These are phyloP conservation scores for Nemotelus pantherinus DNA, from an alignment of 2,888 invertebrate species.

Conservation along the genomic window DNA sequence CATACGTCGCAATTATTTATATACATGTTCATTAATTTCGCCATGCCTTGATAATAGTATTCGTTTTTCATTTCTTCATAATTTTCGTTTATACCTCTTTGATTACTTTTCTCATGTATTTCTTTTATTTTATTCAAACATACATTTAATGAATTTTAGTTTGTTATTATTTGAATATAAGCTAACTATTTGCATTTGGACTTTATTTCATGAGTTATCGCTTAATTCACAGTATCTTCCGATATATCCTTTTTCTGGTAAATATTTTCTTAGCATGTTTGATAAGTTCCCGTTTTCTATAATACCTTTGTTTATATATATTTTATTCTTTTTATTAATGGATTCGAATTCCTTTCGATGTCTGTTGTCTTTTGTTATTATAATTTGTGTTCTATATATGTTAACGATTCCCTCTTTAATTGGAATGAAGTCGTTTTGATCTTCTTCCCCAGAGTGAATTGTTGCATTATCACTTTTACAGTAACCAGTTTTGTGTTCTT, in stretches of 20 bases:
- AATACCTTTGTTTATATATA: background rate
- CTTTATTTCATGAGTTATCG: background rate
- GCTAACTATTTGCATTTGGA: background rate
- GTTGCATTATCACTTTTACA: background rate
- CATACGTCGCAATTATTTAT: constrained; percentile 21
- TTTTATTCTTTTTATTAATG: background rate
- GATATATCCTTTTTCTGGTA: constrained; percentile 1
- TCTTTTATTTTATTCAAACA: background rate
- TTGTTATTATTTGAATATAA: background rate
- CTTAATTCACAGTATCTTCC: background rate
- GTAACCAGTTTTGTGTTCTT: background rate
- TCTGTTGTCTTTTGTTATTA: background rate
- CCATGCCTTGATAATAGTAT: background rate
- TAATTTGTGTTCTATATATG: background rate
- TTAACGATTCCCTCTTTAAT: constrained; percentile 24
- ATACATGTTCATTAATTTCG: background rate
- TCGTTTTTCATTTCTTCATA: constrained; percentile 5
- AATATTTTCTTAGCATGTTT: background rate
- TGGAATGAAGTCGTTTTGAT: constrained; percentile 1
- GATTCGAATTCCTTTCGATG: background rate
- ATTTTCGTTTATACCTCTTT: constrained; percentile 12
- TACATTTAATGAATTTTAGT: background rate
- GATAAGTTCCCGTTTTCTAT: background rate
- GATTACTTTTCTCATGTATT: constrained; percentile 21
- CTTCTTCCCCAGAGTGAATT: background rate